Evolutionary conservation across 2,888 invertebrate species (phyloP).

Genomic region (Chalcis sispes): DNA sequence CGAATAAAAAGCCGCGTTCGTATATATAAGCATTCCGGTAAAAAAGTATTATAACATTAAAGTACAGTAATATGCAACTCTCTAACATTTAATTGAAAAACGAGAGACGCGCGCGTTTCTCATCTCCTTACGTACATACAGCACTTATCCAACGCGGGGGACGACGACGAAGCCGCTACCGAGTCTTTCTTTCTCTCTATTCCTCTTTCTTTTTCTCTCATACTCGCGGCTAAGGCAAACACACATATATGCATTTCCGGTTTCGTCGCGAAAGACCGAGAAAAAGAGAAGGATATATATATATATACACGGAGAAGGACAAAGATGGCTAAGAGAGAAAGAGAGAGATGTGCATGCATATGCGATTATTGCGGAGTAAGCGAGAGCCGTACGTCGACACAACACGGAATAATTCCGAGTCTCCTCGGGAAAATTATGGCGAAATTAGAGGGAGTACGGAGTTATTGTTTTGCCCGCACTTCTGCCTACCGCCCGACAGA

Average conservation of each 20-base stretch:
- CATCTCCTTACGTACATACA: constrained; percentile 20
- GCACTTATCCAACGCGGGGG: constrained; percentile 22
- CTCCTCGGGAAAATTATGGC: constrained; percentile 45
- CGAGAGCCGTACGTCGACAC: constrained; percentile 19
- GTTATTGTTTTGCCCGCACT: constrained; percentile 54
- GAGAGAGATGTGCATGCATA: constrained; percentile 18
- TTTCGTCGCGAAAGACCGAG: constrained; percentile 6
- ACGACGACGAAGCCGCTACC: constrained; percentile 9
- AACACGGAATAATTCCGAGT: constrained; percentile 45
- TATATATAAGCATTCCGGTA: too few species aligned
- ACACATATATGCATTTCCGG: constrained; percentile 41
- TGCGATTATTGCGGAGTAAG: constrained; percentile 47
- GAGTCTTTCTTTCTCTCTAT: constrained; percentile 10
- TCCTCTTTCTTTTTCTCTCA: constrained; percentile 15
- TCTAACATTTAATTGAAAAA: constrained; percentile 32
- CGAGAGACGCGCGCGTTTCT: constrained; percentile 12
- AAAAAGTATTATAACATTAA: too few species aligned
- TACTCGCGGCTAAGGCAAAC: constrained; percentile 12
- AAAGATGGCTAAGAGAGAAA: not conserved
- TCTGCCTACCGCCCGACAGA: constrained; percentile 35
- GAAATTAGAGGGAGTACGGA: constrained; percentile 50
- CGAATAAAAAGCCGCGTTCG: too few species aligned
- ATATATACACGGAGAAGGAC: constrained; percentile 3
- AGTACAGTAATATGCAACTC: not conserved
- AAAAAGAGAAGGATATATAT: not conserved